Evolutionary conservation across 2,797 vertebrate genomes (phyloP), one percentile per base, ranked within the genome.

Genomic region (Hoplostethus mediterraneus): DNA sequence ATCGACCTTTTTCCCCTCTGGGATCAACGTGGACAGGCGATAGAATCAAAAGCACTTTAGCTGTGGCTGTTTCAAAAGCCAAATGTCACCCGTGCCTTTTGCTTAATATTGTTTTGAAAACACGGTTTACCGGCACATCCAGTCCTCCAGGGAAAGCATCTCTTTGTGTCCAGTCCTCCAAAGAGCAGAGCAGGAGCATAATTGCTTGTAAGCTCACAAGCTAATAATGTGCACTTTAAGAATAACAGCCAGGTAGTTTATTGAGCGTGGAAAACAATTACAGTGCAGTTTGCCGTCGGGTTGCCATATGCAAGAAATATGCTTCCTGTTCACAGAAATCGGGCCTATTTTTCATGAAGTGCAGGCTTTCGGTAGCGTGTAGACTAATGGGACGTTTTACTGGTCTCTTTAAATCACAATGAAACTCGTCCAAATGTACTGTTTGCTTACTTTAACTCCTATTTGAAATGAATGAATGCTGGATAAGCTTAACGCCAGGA

Each of bases 331-430:
- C 64, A 79, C 68, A 74, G 79, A 75, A 79, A 86, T 57, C 66
- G 55, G 40, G 69, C 83, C 60, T 71, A 77, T 52, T 77, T 80
- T 82, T 85, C 81, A 90, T 88, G 74, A 81, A 75, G 57, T 58
- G 47, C 65, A 73, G 58, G 73, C 80, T 80, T 85, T 81, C 59
- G 51, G 67, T 63, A 57, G 49, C 76, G 75, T 77, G 77, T 78
- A 77, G 73, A 73, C 74, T 80, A 81, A 87, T 84, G 86, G 78
- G 81, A 86, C 62, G 73, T 82, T 86, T 77, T 78, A 84, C 85
- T 86, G 42, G 67, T 77, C 69, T 89, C 42, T 64, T 57, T 84
- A 78, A 86, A 86, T 83, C 68, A 77, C 54, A 63, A 42, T 73
- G 54, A 83, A 72, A 75, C 58, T 79, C 55, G 33, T 67, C 36